Base-by-base conservation (phyloP, 64 coral and sea anemone genomes). In the Stichodactyla helianthus region DNA sequence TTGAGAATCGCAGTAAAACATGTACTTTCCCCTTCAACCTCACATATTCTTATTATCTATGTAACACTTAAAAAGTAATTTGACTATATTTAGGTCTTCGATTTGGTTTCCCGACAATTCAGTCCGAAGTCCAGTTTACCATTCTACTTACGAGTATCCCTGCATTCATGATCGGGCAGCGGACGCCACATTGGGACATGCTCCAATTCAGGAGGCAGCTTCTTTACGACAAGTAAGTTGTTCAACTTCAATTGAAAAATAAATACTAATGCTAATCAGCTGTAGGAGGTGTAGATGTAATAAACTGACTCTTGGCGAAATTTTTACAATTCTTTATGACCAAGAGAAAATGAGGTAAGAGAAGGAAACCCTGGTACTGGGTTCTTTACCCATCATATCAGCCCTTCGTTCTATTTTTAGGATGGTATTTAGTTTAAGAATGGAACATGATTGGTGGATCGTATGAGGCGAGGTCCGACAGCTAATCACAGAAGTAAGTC, bases 41-140 rank as follows among this genome's bases (percentile, higher is more conserved):
- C 14, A 0, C 14, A 9, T 58, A 74, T 5, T 74, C 8, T 8
- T 13, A 31, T 74, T 26, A 65, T 6, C 4, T 11, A 31, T 27
- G 4, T 2, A 11, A 15, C 2, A 74, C 10, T 74, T n/a, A 1
- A 20, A 68, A 23, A 7, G 6, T 28, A 5, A 15, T 8, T 5
- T 57, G 17, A 61, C 10, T 17, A n/a, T n/a, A 65, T 65, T 11
- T 55, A 95, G 93, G 54, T 86, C 93, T 50, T 20, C 93, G 7
- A 53, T 95, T 6, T 95, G 93, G 93, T 95, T 92, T 82, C 93
- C 93, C 12, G 93, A 95, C 14, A 53, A 86, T 52, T 71, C 89
- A 16, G 71, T 92, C 8, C 93, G 80, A n/a, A 92, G 91, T 89
- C 83, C 93, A 10, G 27, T 86, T n/a, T 81, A 53, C 78, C 78